Base-by-base conservation (phyloP, 2,797 vertebrate species). In the Nothura maculosa region DNA sequence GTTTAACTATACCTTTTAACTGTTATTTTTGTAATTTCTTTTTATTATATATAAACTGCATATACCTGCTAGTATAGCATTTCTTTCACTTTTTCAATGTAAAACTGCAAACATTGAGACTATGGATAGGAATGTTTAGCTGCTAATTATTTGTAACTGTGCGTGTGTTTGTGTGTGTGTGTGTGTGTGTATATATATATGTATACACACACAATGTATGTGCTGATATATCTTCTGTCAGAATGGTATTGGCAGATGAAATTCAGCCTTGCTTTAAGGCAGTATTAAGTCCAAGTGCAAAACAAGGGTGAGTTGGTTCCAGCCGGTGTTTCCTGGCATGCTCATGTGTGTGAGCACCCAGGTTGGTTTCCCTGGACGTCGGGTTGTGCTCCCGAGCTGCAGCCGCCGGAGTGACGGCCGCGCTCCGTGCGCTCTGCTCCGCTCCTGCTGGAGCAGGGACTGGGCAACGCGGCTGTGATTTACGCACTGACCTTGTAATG, bases 121-220 rank as follows among this genome's bases (percentile, higher is more conserved):
- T 74, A 7, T 34, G 32, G 50, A 50, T 73, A 86, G 90, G 50
- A 60, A 40, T 81, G 50, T 48, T 92, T 63, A 43, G 38, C 62
- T 79, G 22, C 67, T 81, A 22, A 48, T 88, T 91, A 67, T 87
- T 82, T 89, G 55, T 69, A 91, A 76, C 38, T 60, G 21, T 87
- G 50, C 63, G 86, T 76, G 81, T 61, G 90, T 76, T 34, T 60
- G 21, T 87, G 50, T 60, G 86, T 76, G 81, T 61, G 88, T 36
- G 21, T 48, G 90, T 36, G 25, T 48, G 12, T 25, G 24, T 48
- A 13, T 13, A 48, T 40, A 40, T 40, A 40, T 40, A 40, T 40
- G 14, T 13, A 13, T 13, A 40, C 40, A 40, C 40, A 40, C 40
- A 40, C 40, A 79, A 73, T 91, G 43, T 70, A 24, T n/a, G 28